Conservation (phyloP, 2,888 invertebrate genomes). For the Pheosia tremula region DNA sequence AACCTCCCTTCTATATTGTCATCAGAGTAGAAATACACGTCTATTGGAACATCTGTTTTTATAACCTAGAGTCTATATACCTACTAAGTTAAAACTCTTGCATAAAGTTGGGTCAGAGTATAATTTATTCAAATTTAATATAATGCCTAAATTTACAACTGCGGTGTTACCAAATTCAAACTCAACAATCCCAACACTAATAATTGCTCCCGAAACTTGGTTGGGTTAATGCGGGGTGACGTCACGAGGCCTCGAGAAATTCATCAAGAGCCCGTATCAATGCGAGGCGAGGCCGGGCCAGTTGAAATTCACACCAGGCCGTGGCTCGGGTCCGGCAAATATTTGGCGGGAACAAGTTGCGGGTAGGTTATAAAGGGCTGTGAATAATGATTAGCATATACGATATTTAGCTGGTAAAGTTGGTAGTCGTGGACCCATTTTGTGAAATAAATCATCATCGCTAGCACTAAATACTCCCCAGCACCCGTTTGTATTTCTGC, state of each 20-base stretch:
- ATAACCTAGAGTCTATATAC: no score
- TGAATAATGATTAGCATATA: neutral
- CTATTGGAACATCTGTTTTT: no score
- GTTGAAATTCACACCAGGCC: conserved; percentile 57
- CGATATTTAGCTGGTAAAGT: neutral
- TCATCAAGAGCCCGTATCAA: conserved; percentile 60
- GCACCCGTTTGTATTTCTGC: no score
- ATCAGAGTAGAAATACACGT: no score
- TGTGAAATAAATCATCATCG: no score
- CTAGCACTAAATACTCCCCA: no score
- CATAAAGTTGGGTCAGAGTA: neutral
- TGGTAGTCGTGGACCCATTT: no score
- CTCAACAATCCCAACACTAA: conserved; percentile 9
- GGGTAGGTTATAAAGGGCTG: conserved; percentile 1
- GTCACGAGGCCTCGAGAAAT: conserved; percentile 34
- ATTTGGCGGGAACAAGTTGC: conserved; percentile 43
- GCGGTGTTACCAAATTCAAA: conserved; percentile 6
- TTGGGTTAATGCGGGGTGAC: conserved; percentile 19
- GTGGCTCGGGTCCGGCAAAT: conserved; percentile 43
- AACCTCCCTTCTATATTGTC: no score
- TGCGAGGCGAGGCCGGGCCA: conserved; percentile 54
- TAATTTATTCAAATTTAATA: neutral
- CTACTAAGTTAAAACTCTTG: neutral
- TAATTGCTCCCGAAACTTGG: conserved; percentile 27
- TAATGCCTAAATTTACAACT: neutral